A percentile compares a stretch with the other conserved stretches of the same genome.
Evolutionary conservation across 2,113 vertebrate species (phyloP).

Genomic region (Sclerurus mexicanus): DNA sequence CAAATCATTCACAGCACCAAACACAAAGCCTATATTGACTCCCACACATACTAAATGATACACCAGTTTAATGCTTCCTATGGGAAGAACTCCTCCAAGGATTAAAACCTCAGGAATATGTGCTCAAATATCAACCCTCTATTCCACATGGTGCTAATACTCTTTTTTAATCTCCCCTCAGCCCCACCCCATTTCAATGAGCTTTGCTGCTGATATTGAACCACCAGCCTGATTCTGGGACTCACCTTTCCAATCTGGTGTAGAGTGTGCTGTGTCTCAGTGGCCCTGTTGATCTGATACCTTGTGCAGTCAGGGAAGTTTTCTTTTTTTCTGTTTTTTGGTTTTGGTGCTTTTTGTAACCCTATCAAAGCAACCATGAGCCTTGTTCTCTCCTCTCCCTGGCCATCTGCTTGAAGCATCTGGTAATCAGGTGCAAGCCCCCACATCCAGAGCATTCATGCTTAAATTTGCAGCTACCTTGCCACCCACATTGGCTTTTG

Average conservation of each 20-base stretch:
- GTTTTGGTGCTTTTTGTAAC: conserved; percentile 75
- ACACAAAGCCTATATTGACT: neutral
- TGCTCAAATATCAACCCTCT: neutral
- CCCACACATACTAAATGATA: neutral
- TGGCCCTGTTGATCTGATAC: conserved; percentile 5
- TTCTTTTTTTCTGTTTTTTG: conserved; percentile 44
- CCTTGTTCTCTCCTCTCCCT: conserved; percentile 74
- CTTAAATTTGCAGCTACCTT: conserved; percentile 84
- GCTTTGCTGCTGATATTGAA: neutral
- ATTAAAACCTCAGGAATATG: neutral
- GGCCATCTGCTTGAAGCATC: conserved; percentile 85
- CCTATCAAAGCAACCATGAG: conserved; percentile 78
- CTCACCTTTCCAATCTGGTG: neutral
- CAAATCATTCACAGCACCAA: neutral
- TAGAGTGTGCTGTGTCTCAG: neutral
- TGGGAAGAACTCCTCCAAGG: neutral
- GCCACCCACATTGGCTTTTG: conserved; percentile 81
- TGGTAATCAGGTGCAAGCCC: conserved; percentile 82
- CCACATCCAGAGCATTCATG: conserved; percentile 79
- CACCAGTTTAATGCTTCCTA: neutral
- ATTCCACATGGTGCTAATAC: neutral
- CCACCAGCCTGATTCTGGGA: neutral
- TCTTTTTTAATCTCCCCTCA: fast-evolving
- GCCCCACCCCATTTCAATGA: neutral
- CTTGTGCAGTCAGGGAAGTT: conserved; percentile 33